Evolutionary conservation across 1,140 invertebrate genomes (phyloP), one percentile per base, ranked within the genome.

Genomic region (Drosophila prosaltans): DNA sequence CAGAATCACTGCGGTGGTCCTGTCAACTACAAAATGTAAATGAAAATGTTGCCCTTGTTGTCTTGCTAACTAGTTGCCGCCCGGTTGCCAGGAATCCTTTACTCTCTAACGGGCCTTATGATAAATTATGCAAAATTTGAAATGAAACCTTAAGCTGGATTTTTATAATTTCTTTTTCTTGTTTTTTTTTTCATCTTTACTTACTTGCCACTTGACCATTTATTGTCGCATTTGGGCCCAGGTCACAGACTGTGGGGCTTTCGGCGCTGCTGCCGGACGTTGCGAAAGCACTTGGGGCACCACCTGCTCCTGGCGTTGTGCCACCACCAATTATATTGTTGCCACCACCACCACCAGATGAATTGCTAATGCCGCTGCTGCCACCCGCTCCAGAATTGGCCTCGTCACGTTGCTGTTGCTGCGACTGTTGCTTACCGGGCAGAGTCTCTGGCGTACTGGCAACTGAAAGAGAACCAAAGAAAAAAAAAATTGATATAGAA

Each of bases 121-220:
- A 74, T 77, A 36, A 77, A 77, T 60, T 70, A 77, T 78, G 74
- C 45, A 72, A 65, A 28, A 28, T 10, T 28, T 54, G 74, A 8
- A 4, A 2, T 43, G 26, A 57, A 58, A 63, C 11, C 39, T 26
- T 16, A 39, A 11, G 45, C 21, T 51, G 8, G 21, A 7, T 21
- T 48, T 48, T 48, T 8, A 3, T 36, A 36, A 36, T 36, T 36
- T 6, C 32, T 5, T 36, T 36, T 36, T 10, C 7, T 54, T 54
- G 11, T 32, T 57, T 30, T 57, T 51, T 0, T 5, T 51, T 2
- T 24, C 45, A 51, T 8, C 43, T 32, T 59, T 69, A 94, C 94
- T 94, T 93, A 95, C 94, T 94, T 86, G 94, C 92, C 78, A 94
- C 92, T 92, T 94, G 94, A 86, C 94, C 94, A 92, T 94, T 94